These are phyloP conservation scores for Heptranchias perlo DNA, from an alignment of 2,113 vertebrate species.

Conservation along the genomic window DNA sequence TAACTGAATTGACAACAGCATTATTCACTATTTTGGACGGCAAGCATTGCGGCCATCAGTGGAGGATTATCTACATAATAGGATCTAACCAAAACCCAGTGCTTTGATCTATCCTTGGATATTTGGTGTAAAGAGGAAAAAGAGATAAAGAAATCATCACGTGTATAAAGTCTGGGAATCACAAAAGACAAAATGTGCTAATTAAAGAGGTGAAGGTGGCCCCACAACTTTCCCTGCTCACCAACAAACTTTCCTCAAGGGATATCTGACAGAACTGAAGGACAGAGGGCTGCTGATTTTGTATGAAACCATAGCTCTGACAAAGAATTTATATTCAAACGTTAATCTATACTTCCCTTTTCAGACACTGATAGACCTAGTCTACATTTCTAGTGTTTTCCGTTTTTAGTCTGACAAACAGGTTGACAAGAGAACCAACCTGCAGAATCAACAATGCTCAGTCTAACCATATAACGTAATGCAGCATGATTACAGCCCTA, in stretches of 20 bases:
- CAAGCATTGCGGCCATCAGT: not conserved
- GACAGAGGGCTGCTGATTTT: not conserved
- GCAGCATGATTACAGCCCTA: not conserved
- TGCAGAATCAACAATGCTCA: not conserved
- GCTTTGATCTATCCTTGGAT: not conserved
- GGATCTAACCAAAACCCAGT: not conserved
- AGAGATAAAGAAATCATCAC: not conserved
- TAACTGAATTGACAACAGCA: not conserved
- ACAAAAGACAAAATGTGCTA: not conserved
- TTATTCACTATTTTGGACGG: not conserved
- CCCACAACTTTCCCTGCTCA: not conserved
- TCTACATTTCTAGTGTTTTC: not conserved
- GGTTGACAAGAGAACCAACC: not conserved
- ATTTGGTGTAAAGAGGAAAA: not conserved
- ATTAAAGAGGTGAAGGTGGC: not conserved
- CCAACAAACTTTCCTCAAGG: not conserved
- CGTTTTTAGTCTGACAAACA: not conserved
- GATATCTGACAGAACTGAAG: not conserved
- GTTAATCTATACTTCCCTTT: not conserved
- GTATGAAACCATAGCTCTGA: not conserved
- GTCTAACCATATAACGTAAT: not conserved
- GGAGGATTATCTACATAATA: not conserved
- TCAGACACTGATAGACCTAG: not conserved
- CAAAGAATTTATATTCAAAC: not conserved
- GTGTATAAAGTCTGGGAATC: not conserved